Conservation (phyloP, 2,797 vertebrate genomes). For the Semotilus atromaculatus region DNA sequence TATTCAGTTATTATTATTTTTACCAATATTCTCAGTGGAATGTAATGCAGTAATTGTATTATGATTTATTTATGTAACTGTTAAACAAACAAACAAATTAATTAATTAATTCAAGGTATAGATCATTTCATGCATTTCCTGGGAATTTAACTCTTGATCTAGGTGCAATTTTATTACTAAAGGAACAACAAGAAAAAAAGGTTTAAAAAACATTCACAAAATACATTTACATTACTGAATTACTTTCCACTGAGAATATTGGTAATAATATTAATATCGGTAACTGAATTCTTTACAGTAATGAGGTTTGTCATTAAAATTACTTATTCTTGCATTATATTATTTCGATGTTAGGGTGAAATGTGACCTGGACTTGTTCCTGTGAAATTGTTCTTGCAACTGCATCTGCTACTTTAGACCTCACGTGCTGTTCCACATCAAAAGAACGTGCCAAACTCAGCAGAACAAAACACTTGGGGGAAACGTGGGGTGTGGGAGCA, state of each 20-base stretch:
- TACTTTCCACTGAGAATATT: background rate
- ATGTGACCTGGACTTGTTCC: background rate
- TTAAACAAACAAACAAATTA: too few species aligned
- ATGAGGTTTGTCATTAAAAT: background rate
- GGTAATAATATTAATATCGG: background rate
- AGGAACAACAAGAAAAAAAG: too few species aligned
- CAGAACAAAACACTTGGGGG: conserved; percentile 11
- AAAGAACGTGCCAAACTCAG: conserved; percentile 38
- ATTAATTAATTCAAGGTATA: background rate
- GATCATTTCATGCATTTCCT: background rate
- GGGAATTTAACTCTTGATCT: background rate
- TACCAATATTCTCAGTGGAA: too few species aligned
- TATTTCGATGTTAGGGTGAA: background rate
- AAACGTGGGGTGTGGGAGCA: background rate
- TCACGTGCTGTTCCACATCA: conserved; percentile 25
- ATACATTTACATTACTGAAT: background rate
- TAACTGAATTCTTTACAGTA: background rate
- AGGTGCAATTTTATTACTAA: background rate
- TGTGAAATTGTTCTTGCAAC: background rate
- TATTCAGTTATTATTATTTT: background rate
- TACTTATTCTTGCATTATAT: background rate
- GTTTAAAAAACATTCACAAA: background rate
- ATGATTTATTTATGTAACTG: too few species aligned
- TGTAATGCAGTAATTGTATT: too few species aligned
- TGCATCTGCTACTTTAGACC: background rate